Evolutionary conservation across 2,888 invertebrate genomes (phyloP), one percentile per base, ranked within the genome.

Genomic region (Nomada ferruginata): DNA sequence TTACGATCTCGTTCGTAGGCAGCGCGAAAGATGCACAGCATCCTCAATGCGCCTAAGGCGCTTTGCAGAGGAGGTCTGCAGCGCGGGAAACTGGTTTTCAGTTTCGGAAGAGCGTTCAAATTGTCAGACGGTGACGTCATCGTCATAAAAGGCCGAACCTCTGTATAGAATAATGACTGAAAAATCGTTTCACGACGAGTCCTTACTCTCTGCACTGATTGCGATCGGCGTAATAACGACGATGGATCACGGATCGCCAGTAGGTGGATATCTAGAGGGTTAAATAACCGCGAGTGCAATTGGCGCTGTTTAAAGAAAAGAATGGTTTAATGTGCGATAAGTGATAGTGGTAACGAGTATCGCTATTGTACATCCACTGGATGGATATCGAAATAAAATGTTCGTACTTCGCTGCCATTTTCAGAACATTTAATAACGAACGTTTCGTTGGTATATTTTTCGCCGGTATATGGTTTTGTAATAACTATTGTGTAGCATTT

Each of bases 121-220:
- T 92, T 89, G 90, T 89, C 90, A 91, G 92, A 92, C 92, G 87
- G 80, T 92, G 92, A 92, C 92, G 92, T 92, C 92, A 92, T 76
- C 87, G 69, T 79, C 81, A 82, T 85, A 87, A 85, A 85, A 70
- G 76, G 60, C 82, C 79, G 81, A 78, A 64, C 77, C 77, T 78
- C 70, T 61, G 64, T 71, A 72, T 76, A 53, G 50, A 66, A 87
- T 85, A 87, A 85, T 89, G 71, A 79, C 74, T 84, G 79, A 86
- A 89, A 90, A 89, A 84, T 82, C 70, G 66, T 72, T 76, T 29
- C 18, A 1, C 23, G 23, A 13, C 13, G 23, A n/a, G 5, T 18
- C 44, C 10, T 0, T 15, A 11, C 47, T 64, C 26, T n/a, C 18
- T 36, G 42, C 61, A 23, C 55, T 15, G 2, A 10, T n/a, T 60